Conservation (phyloP, 1,140 invertebrate genomes). For the Lepidurus packardi region DNA sequence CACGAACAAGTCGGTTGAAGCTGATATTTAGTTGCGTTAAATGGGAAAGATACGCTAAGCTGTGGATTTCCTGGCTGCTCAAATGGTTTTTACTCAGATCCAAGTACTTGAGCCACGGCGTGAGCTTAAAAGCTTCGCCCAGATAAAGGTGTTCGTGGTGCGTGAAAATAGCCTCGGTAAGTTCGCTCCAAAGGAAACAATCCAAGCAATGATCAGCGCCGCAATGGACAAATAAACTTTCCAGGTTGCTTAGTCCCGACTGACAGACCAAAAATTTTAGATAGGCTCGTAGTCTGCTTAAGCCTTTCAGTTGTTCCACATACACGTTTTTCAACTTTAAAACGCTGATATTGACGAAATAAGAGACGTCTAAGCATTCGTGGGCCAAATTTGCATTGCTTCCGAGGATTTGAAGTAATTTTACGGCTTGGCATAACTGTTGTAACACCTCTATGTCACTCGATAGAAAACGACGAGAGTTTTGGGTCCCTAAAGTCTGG, state of each 20-base stretch:
- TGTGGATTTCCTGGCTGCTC: not conserved
- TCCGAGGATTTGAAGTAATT: not conserved
- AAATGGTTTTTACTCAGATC: not conserved
- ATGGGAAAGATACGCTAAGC: not conserved
- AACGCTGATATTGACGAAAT: not conserved
- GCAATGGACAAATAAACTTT: conserved; percentile 1
- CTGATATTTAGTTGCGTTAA: not conserved
- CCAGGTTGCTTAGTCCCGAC: not conserved
- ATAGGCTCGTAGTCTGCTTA: not conserved
- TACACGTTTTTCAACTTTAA: not conserved
- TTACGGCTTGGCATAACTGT: not conserved
- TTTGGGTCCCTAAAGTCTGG: not conserved
- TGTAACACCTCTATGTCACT: not conserved
- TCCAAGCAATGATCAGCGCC: not conserved
- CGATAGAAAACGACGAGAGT: not conserved
- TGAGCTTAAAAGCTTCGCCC: not conserved
- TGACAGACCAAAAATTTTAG: not conserved
- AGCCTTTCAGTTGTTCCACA: not conserved
- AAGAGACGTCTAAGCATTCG: not conserved
- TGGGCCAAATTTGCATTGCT: not conserved
- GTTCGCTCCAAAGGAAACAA: conserved; percentile 10
- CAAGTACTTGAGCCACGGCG: not conserved
- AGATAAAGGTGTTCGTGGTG: not conserved
- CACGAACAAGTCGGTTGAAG: not conserved
- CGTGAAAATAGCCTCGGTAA: not conserved